phyloP scores from a whole-genome alignment of 2,113 vertebrate species.

The Laticauda colubrina region DNA sequence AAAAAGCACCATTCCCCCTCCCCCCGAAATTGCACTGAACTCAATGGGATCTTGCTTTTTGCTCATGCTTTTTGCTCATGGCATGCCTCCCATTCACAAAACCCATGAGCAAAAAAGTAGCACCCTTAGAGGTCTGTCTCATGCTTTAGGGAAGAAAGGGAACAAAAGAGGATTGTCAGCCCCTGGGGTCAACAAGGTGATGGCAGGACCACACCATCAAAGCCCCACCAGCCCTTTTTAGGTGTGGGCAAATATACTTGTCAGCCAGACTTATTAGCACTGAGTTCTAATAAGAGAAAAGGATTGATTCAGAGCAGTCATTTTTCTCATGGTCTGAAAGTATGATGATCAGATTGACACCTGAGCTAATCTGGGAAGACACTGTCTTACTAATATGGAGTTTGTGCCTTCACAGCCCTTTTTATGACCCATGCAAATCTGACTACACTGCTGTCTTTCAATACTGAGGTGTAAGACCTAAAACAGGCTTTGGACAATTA shows the following conservation, averaged over 20 bases:
- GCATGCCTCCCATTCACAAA: not conserved
- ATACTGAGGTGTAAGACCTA: not conserved
- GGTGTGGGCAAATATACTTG: not conserved
- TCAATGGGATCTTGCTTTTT: not conserved
- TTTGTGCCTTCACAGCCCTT: not conserved
- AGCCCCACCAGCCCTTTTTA: not conserved
- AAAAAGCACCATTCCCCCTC: not conserved
- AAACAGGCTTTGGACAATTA: not conserved
- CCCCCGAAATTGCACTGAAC: not conserved
- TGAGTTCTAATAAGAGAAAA: not conserved
- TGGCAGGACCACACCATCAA: not conserved
- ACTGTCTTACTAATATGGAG: accelerated
- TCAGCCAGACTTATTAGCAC: not conserved
- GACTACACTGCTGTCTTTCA: not conserved
- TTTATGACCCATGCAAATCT: not conserved
- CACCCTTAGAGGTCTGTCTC: not conserved
- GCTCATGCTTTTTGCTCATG: no score
- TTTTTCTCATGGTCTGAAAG: not conserved
- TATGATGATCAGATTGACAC: not conserved
- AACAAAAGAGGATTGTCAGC: not conserved
- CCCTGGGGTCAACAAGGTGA: not conserved
- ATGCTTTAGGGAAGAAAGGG: not conserved
- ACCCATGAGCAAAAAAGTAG: not conserved
- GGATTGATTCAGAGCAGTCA: not conserved
- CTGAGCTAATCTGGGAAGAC: not conserved